Conservation (phyloP, 2,113 vertebrate genomes). For the Arizona elegans region DNA sequence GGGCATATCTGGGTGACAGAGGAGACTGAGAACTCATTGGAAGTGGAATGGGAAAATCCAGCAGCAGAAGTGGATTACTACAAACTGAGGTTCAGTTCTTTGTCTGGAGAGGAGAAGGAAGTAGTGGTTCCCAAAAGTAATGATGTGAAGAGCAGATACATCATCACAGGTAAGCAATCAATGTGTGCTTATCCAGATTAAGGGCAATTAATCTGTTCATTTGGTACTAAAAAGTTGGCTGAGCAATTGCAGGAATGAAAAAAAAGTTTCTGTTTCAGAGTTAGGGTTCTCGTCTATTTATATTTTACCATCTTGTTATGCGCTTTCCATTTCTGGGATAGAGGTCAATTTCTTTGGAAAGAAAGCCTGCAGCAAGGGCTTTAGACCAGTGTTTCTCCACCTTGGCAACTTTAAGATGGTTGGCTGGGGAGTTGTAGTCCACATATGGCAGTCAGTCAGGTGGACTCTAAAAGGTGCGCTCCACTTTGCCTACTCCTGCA, state of each 20-base stretch:
- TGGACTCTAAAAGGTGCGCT: background rate
- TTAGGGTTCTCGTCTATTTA: background rate
- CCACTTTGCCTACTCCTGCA: background rate
- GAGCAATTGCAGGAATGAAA: background rate
- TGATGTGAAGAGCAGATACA: slow-evolving; percentile 79
- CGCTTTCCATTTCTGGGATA: background rate
- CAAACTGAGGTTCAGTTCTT: slow-evolving; percentile 74
- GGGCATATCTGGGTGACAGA: slow-evolving; percentile 76
- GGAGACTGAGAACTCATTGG: slow-evolving; percentile 80
- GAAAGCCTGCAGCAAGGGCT: background rate
- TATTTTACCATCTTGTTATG: background rate
- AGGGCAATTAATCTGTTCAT: background rate
- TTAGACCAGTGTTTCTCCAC: too few relatives aligned
- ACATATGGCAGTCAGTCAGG: background rate
- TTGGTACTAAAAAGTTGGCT: background rate
- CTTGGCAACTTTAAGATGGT: background rate
- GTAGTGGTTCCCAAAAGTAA: slow-evolving; percentile 72
- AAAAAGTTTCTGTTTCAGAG: background rate
- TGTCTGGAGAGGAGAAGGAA: slow-evolving; percentile 71
- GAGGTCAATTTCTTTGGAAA: background rate
- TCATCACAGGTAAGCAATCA: slow-evolving; percentile 75
- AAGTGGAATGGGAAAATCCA: slow-evolving; percentile 87
- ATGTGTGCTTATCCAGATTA: background rate
- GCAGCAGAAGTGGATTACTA: slow-evolving; percentile 77
- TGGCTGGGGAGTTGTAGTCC: background rate